Evolutionary conservation across 2,888 invertebrate species (phyloP).

Genomic region (Hypselothyrea guttata): DNA sequence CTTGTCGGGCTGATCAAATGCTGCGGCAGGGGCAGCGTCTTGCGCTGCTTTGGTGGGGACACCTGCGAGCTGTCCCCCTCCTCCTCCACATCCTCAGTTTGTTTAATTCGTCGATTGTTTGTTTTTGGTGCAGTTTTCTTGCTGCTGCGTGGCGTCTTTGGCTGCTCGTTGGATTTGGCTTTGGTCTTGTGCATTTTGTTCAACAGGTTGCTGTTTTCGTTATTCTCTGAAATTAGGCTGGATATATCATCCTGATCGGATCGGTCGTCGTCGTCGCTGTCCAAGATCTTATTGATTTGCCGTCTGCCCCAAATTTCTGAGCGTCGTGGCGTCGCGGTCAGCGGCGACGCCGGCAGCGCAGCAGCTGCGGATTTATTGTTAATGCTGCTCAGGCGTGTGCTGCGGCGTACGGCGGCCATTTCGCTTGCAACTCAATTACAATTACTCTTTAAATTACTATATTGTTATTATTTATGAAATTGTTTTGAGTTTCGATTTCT

Average conservation of each 20-base stretch:
- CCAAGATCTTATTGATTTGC: conserved; percentile 38
- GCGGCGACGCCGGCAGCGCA: conserved; percentile 46
- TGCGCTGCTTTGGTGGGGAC: conserved; percentile 80
- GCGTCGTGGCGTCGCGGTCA: conserved; percentile 50
- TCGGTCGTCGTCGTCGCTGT: conserved; percentile 63
- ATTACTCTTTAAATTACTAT: no score
- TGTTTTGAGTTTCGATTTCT: neutral
- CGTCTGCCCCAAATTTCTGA: conserved; percentile 71
- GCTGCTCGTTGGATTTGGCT: conserved; percentile 21
- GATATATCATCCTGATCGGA: conserved; percentile 59
- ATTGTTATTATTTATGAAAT: no score
- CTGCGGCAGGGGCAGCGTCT: conserved; percentile 51
- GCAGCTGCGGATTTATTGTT: conserved; percentile 48
- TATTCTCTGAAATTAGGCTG: conserved; percentile 69
- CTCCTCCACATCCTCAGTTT: no score
- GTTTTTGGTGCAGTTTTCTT: conserved; percentile 51
- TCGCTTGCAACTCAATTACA: no score
- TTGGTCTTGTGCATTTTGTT: conserved; percentile 67
- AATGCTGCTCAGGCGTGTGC: conserved; percentile 78
- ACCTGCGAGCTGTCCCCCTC: conserved; percentile 42
- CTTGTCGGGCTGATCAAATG: conserved; percentile 79
- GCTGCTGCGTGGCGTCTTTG: conserved; percentile 73
- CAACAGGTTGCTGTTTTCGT: conserved; percentile 73
- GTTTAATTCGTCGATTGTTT: neutral
- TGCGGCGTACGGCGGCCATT: conserved; percentile 80